Percentiles rank a stretch among this genome's conserved stretches.
These are phyloP conservation scores for Gymnobelideus leadbeateri DNA, from an alignment of 2,113 vertebrate species.

Conservation along the genomic window DNA sequence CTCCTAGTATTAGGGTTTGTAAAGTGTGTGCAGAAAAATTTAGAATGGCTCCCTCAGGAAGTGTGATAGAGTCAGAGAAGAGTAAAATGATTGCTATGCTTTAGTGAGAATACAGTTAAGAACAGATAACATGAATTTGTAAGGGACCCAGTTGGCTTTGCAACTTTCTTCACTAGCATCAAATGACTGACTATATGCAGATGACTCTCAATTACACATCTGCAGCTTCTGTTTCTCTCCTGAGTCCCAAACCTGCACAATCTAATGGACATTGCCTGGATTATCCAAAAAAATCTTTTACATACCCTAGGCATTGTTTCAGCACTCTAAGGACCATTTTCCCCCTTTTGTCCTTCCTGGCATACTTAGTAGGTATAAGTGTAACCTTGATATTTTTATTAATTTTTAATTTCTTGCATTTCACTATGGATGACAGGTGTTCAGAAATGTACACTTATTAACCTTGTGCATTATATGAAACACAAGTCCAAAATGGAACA, in stretches of 20 bases:
- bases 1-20: neutral
- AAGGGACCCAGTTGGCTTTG: too few species aligned
- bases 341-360: too few species aligned
- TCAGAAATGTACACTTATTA: slow-evolving; percentile 83
- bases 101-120: too few species aligned
- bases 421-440: slow-evolving; percentile 85
- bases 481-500: neutral
- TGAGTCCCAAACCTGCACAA: neutral
- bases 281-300: neutral
- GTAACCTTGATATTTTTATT: slow-evolving; percentile 81
- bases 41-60: too few species aligned
- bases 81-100: too few species aligned
- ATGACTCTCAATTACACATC: neutral
- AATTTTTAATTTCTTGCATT: slow-evolving; percentile 87
- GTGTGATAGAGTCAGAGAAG: too few species aligned
- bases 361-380: neutral
- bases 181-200: neutral
- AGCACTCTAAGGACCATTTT: neutral
- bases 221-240: neutral
- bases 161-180: too few species aligned
- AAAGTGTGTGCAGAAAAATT: too few species aligned
- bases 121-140: too few species aligned
- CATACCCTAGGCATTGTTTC: neutral
- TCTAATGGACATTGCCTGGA: neutral
- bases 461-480: slow-evolving; percentile 71